Evolutionary conservation across 2,113 vertebrate species (phyloP), one percentile per base, ranked within the genome.

Genomic region (Pycnonotus jocosus): DNA sequence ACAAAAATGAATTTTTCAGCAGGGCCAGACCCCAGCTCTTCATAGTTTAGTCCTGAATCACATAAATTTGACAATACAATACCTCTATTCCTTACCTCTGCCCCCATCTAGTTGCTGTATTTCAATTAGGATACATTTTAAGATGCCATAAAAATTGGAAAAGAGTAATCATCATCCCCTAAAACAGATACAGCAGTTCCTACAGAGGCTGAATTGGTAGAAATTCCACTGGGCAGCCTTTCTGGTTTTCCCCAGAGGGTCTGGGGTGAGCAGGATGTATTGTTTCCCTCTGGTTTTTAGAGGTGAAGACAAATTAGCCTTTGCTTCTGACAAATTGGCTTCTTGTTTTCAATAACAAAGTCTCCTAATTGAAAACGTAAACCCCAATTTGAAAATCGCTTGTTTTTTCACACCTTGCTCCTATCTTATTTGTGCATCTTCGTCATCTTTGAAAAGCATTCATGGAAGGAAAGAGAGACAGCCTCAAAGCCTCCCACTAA

Each of bases 261-360:
- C 72, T 81, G 61, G 45, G 94, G 24, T 24, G 37, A 85, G 47
- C 48, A 77, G 87, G 53, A 60, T 70, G 47, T 71, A 91, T 95
- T 96, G 35, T 94, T 96, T 94, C 79, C 85, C 86, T 81, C 76
- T 3, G 3, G 42, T 44, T 54, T 74, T 92, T 7, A 1, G 48
- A 96, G 80, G 92, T 90, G 96, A 97, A 94, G 96, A 94, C 93
- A 96, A 97, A 97, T 97, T 94, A 95, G 91, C 58, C 83, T 73
- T 92, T 60, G 44, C 88, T 79, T 96, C 68, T 95, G 90, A 93
- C 94, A 96, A 95, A 93, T 68, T 95, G 76, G 42, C 42, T 90
- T 84, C 91, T 95, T 86, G 64, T 95, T 96, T 91, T 86, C 90
- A 95, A 65, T 78, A 95, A 80, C 44, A 79, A 81, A 92, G 68